Percentiles rank a stretch among this genome's conserved stretches.
phyloP scores from a whole-genome alignment of 35 echinoderm and acorn worm species.

The Ophioderma brevispina region DNA sequence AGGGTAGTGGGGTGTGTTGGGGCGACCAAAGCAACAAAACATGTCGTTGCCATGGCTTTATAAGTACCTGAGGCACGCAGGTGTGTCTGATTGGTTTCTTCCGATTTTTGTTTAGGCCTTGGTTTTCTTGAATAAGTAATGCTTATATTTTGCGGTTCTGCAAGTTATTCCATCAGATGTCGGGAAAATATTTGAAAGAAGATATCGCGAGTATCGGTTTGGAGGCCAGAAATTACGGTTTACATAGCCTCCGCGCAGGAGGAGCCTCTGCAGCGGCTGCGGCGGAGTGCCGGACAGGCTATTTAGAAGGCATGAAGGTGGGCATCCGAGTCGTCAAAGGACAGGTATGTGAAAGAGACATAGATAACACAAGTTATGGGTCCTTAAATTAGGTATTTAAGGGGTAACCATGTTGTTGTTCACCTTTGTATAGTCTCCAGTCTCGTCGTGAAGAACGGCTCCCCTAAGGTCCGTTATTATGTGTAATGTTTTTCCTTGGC shows the following conservation, averaged over 20 bases:
- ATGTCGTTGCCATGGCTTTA: neutral
- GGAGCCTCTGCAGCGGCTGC: conserved; percentile 43
- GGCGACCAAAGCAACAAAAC: neutral
- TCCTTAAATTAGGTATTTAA: neutral
- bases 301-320: conserved; percentile 56
- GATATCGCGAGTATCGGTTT: neutral
- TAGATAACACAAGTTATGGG: neutral
- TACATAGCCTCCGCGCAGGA: conserved; percentile 46
- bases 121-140: neutral
- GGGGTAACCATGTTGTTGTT: no score
- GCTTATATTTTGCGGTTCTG: neutral
- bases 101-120: conserved; percentile 3
- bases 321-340: conserved; percentile 4
- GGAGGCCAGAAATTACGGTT: conserved; percentile 4
- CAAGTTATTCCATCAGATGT: conserved; percentile 48
- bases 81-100: neutral
- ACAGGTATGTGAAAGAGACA: conserved; percentile 43
- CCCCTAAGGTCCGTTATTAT: no score
- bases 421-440: no score
- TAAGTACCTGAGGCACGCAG: neutral
- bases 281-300: conserved; percentile 32
- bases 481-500: no score
- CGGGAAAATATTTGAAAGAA: conserved; percentile 44
- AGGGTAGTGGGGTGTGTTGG: conserved; percentile 20
- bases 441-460: no score